Conservation (phyloP, 1,140 invertebrate species). For the Phocides pigmalion region DNA sequence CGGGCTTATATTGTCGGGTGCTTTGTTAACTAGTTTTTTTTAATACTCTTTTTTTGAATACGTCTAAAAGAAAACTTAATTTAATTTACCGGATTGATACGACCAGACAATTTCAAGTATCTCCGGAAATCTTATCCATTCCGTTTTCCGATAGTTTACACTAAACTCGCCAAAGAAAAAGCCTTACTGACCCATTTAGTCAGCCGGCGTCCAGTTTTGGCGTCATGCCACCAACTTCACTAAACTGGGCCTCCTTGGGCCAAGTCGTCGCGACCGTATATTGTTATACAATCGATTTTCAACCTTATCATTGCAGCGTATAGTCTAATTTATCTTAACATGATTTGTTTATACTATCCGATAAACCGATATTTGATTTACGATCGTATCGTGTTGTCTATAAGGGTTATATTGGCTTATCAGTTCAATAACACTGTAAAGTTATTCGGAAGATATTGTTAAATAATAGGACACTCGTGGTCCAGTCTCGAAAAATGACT, state of each 20-base stretch:
- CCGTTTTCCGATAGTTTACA: constrained; percentile 14
- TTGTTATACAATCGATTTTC: neutral
- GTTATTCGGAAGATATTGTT: constrained; percentile 26
- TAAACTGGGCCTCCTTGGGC: constrained; percentile 27
- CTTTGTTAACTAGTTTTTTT: too few species aligned
- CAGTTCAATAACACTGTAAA: neutral
- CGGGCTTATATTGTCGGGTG: too few species aligned
- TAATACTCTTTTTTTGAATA: too few species aligned
- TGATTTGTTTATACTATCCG: neutral
- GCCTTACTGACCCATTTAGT: constrained; percentile 30
- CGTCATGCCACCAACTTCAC: constrained; percentile 26
- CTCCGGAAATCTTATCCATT: neutral
- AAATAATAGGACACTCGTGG: constrained; percentile 30
- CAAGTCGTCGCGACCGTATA: constrained; percentile 10
- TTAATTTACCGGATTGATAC: too few species aligned
- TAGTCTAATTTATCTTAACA: neutral
- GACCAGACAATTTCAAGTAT: neutral
- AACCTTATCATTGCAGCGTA: neutral
- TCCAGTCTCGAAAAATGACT: constrained; percentile 32
- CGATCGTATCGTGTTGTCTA: neutral
- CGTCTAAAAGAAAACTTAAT: too few species aligned
- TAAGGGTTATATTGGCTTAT: constrained; percentile 2
- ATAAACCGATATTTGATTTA: constrained; percentile 13
- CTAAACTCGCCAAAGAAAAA: constrained; percentile 20
- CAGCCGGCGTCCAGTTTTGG: constrained; percentile 26